Evolutionary conservation across 1,140 invertebrate species (phyloP).

Genomic region (Macrobrachium rosenbergii): DNA sequence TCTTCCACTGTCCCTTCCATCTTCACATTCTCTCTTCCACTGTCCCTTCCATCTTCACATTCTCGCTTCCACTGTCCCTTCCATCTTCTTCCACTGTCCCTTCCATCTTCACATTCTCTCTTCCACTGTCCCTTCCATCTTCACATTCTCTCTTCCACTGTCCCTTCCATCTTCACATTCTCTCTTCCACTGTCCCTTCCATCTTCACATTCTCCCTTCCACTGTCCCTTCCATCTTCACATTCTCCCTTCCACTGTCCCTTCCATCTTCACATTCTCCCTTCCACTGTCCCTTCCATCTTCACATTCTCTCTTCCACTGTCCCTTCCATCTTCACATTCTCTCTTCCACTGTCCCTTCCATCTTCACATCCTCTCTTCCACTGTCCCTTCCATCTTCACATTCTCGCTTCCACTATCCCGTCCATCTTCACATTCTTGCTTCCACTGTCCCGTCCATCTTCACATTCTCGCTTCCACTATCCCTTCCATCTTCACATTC

Average conservation of each 20-base stretch:
- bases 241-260: background rate
- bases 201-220: background rate
- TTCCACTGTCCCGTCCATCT: too few relatives aligned
- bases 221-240: background rate
- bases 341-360: too few relatives aligned
- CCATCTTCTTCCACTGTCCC: background rate
- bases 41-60: background rate
- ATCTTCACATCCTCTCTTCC: background rate
- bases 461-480: background rate
- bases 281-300: too few relatives aligned
- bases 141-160: too few relatives aligned
- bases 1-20: background rate
- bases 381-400: too few relatives aligned
- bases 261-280: background rate
- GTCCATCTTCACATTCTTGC: background rate
- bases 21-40: background rate
- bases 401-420: background rate
- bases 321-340: background rate
- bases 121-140: too few relatives aligned
- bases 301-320: background rate
- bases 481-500: background rate
- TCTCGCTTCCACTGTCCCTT: too few relatives aligned
- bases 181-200: background rate
- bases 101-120: too few relatives aligned
- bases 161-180: too few relatives aligned